Conservation (phyloP, 2,797 vertebrate species). For the Periparus ater region DNA sequence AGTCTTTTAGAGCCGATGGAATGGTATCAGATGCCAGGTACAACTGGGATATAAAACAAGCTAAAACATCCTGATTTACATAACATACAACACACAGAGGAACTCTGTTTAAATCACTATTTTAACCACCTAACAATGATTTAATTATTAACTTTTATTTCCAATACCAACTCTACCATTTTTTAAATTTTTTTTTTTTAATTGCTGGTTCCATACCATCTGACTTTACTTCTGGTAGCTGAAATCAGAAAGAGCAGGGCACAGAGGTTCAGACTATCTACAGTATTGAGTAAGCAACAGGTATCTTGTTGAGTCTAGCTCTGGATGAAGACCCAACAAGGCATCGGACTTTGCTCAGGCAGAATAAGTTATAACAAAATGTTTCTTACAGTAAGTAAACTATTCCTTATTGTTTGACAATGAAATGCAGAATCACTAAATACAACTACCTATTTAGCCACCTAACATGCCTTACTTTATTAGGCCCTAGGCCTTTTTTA, state of each 20-base stretch:
- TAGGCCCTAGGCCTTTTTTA: background rate
- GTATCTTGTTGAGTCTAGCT: background rate
- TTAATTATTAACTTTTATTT: background rate
- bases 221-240: background rate
- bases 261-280: background rate
- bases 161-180: background rate
- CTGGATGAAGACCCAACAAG: background rate
- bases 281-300: background rate
- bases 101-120: background rate
- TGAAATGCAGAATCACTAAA: background rate
- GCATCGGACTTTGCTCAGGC: background rate
- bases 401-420: background rate
- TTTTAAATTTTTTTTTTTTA: background rate
- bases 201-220: background rate
- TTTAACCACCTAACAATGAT: background rate
- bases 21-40: background rate
- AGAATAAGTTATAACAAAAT: background rate
- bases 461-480: background rate
- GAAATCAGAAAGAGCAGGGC: background rate
- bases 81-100: background rate
- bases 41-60: background rate
- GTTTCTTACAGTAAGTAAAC: background rate
- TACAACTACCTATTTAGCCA: background rate
- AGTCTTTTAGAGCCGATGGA: background rate
- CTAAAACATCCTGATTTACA: background rate